phyloP scores from a whole-genome alignment of 2,113 vertebrate species.

The Tricholaema leucomelas region DNA sequence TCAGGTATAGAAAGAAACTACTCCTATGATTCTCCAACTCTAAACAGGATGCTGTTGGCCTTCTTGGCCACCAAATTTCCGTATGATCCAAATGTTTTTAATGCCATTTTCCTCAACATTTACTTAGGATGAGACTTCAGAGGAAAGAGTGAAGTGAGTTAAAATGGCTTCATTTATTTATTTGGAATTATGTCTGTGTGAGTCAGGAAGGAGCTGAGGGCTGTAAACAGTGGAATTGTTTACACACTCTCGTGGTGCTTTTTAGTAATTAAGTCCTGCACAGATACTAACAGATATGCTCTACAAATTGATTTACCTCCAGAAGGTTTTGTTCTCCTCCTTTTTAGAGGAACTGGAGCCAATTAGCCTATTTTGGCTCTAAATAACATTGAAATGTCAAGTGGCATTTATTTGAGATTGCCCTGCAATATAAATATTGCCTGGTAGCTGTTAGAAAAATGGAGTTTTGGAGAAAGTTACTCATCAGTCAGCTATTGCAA shows the following conservation, averaged over 20 bases:
- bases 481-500: background rate
- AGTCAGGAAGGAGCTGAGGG: background rate
- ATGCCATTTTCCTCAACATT: background rate
- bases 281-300: background rate
- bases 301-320: background rate
- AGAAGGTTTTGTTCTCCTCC: background rate
- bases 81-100: background rate
- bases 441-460: background rate
- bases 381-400: background rate
- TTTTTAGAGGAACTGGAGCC: background rate
- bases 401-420: background rate
- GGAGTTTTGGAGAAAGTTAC: background rate
- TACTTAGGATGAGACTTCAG: background rate
- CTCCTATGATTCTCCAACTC: too few relatives aligned
- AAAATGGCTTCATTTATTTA: background rate
- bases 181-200: background rate
- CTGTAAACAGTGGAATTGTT: background rate
- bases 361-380: background rate
- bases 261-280: background rate
- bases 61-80: background rate
- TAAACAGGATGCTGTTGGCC: too few relatives aligned
- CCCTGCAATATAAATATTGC: background rate
- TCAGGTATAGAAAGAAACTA: too few relatives aligned
- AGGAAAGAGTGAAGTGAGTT: background rate
- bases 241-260: background rate